Evolutionary conservation across 2,797 vertebrate species (phyloP).

Genomic region (Anguilla anguilla): DNA sequence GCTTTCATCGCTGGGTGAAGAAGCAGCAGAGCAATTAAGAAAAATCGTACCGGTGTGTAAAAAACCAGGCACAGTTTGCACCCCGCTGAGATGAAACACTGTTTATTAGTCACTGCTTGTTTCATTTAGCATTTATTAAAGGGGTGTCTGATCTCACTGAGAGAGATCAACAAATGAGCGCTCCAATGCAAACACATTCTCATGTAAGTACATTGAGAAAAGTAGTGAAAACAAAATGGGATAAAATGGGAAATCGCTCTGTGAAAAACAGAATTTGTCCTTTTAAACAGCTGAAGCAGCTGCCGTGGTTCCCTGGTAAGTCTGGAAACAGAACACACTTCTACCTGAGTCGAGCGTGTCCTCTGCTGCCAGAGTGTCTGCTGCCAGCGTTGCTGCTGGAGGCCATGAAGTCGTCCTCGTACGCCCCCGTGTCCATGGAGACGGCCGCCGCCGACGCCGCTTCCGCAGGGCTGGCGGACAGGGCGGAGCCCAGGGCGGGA

Average conservation of each 20-base stretch:
- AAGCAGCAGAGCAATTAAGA: neutral
- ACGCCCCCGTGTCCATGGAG: conserved; percentile 67
- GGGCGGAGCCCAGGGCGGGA: conserved; percentile 59
- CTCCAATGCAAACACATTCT: neutral
- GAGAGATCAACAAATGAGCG: neutral
- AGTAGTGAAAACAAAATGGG: neutral
- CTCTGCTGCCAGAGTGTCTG: conserved; percentile 72
- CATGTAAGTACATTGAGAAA: neutral
- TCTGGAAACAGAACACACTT: neutral
- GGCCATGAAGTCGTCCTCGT: conserved; percentile 89
- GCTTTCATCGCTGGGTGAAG: neutral
- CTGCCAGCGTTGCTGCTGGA: conserved; percentile 75
- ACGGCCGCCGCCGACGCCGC: conserved; percentile 45
- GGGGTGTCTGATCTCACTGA: neutral
- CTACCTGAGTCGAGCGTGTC: conserved; percentile 70
- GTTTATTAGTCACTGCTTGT: neutral
- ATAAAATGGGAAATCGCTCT: neutral
- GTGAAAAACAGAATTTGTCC: neutral
- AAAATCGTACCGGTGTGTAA: neutral
- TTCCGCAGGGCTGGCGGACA: conserved; percentile 47
- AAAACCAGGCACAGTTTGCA: neutral
- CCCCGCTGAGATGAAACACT: neutral
- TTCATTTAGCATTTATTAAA: neutral
- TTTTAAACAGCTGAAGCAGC: neutral
- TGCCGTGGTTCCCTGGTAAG: neutral